phyloP scores from a whole-genome alignment of 2,797 vertebrate genomes.

The Rachycentron canadum region DNA sequence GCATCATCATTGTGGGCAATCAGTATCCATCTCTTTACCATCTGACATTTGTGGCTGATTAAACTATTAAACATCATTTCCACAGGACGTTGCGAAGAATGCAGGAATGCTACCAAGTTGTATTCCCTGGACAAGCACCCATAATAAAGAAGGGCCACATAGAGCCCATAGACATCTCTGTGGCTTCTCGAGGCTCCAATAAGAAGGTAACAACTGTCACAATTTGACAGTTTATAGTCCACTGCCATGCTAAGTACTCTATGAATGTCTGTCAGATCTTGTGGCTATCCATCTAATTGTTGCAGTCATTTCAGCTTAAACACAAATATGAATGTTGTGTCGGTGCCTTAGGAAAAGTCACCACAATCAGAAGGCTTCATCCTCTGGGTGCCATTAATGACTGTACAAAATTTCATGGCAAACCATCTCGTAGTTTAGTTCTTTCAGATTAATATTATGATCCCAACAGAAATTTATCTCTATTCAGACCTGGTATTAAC shows the following conservation, averaged over 20 bases:
- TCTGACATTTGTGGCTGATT: neutral
- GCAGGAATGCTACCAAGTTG: slow-evolving; percentile 91
- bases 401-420: neutral
- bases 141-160: slow-evolving; percentile 91
- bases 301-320: neutral
- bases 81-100: slow-evolving; percentile 90
- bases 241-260: neutral
- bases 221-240: neutral
- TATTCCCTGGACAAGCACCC: slow-evolving; percentile 88
- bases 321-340: neutral
- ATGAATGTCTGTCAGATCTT: neutral
- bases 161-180: slow-evolving; percentile 89
- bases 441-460: neutral
- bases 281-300: neutral
- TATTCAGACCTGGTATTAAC: no score
- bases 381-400: neutral
- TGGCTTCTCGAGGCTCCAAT: slow-evolving; percentile 92
- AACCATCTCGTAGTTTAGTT: neutral
- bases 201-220: slow-evolving; percentile 90
- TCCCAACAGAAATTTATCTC: neutral
- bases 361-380: neutral
- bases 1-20: neutral
- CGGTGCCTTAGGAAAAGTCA: neutral
- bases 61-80: slow-evolving; percentile 32
- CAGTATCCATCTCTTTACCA: neutral